A percentile compares a stretch with the other conserved stretches of the same genome.
phyloP scores from a whole-genome alignment of 2,797 vertebrate species.

The Balearica regulorum region DNA sequence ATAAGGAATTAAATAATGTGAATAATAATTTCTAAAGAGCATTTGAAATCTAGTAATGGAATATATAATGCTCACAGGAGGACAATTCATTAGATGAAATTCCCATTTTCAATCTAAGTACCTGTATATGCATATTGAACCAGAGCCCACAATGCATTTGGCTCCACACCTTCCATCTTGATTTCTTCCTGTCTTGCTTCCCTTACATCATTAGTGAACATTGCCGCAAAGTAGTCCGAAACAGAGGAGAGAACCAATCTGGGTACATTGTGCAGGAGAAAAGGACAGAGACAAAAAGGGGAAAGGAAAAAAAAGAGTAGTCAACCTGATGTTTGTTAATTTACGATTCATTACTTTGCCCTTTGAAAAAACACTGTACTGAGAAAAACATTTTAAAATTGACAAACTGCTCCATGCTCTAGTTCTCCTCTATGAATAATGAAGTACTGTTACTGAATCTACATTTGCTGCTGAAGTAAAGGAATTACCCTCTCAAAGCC shows the following conservation, averaged over 20 bases:
- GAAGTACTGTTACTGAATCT: constrained; percentile 39
- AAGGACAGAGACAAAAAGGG: neutral
- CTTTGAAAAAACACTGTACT: neutral
- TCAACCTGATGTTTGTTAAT: constrained; percentile 28
- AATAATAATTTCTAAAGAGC: neutral
- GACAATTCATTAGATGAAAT: neutral
- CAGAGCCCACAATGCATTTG: constrained; percentile 92
- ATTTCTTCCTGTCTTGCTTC: constrained; percentile 97
- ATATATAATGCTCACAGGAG: neutral
- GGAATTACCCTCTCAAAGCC: constrained; percentile 34
- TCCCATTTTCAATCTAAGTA: constrained; percentile 55
- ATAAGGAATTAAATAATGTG: neutral
- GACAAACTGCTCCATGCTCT: constrained; percentile 36
- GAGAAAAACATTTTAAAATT: constrained; percentile 44
- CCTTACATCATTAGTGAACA: constrained; percentile 97
- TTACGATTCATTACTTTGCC: constrained; percentile 33
- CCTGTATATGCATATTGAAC: constrained; percentile 99
- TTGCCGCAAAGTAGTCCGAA: constrained; percentile 98
- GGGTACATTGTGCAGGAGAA: neutral
- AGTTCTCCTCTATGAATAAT: constrained; percentile 53
- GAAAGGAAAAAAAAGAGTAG: neutral
- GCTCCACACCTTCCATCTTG: constrained; percentile 97
- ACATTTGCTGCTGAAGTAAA: constrained; percentile 49
- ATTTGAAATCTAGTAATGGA: neutral
- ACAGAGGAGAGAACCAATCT: constrained; percentile 96